phyloP scores from a whole-genome alignment of 2,113 vertebrate genomes.

The Gopherus evgoodei region DNA sequence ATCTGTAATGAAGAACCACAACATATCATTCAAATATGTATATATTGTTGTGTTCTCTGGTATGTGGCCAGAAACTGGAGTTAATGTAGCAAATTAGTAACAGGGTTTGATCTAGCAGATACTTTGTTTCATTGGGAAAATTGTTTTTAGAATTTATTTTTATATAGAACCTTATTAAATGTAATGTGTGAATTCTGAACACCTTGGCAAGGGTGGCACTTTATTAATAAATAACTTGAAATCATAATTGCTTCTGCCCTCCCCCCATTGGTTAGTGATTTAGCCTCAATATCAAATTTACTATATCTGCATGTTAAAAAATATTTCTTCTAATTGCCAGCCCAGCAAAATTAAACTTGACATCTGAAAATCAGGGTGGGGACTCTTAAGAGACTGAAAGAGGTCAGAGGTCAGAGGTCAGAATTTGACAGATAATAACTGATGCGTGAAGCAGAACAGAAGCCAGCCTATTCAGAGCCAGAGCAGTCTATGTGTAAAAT shows the following conservation, averaged over 20 bases:
- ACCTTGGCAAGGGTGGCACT: background rate
- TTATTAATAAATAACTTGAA: background rate
- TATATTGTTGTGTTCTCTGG: background rate
- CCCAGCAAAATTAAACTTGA: background rate
- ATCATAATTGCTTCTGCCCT: background rate
- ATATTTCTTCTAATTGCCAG: background rate
- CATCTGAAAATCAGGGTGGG: background rate
- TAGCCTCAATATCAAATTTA: background rate
- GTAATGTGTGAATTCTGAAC: background rate
- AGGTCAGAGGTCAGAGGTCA: background rate
- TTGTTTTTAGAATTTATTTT: background rate
- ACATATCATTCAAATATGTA: background rate
- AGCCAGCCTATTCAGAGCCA: background rate
- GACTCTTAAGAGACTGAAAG: background rate
- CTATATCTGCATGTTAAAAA: background rate
- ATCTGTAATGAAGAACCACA: background rate
- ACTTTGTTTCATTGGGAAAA: background rate
- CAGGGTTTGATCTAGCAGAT: background rate
- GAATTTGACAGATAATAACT: background rate
- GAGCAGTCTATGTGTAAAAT: background rate
- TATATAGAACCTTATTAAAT: background rate
- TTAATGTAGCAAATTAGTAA: background rate
- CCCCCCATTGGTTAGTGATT: background rate
- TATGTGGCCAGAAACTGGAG: background rate
- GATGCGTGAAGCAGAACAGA: background rate